Base-by-base conservation (phyloP, 2,113 vertebrate genomes). In the Calonectris borealis region DNA sequence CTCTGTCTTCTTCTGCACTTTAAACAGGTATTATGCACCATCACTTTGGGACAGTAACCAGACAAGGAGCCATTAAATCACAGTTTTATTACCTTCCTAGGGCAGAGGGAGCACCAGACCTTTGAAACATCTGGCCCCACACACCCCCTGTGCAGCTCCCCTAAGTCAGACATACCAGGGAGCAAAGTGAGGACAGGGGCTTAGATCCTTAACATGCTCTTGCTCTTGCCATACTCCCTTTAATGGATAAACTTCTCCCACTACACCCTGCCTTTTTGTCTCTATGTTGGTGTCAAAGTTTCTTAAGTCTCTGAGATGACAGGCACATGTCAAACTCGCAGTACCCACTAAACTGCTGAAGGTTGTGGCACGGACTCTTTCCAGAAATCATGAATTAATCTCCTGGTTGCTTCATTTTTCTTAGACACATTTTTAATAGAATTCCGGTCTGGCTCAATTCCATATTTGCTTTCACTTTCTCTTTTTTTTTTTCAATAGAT, bases 391-490 rank as follows among this genome's bases (percentile, higher is more conserved):
- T n/a, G 2, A 89, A 76, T 92, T 64, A 83, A 66, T 86, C n/a
- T 44, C 22, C 29, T 31, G 3, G 13, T 57, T 78, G 11, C 16
- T 3, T 55, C 0, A 61, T 86, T 81, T 71, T 78, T 84, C 54
- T 88, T 51, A 88, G 65, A 77, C 38, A 31, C 4, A 3, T 27
- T 94, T 96, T 79, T 60, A 72, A 78, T 44, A 80, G 21, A 91
- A 55, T 83, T 87, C 46, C 14, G 0, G 20, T 95, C 44, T 91
- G 51, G 10, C 21, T 90, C 34, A 79, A n/a, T 92, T 96, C 44
- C 7, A 2, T 92, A 72, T 94, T 89, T 92, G 21, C 55, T 95
- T 93, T 93, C 40, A 62, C 58, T 91, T 88, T 88, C 31, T 78
- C 36, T 64, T 9, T 92, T 42, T 26, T 80, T 83, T 62, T 86